Evolutionary conservation across 2,888 invertebrate species (phyloP).

Genomic region (Prenolepis imparis): DNA sequence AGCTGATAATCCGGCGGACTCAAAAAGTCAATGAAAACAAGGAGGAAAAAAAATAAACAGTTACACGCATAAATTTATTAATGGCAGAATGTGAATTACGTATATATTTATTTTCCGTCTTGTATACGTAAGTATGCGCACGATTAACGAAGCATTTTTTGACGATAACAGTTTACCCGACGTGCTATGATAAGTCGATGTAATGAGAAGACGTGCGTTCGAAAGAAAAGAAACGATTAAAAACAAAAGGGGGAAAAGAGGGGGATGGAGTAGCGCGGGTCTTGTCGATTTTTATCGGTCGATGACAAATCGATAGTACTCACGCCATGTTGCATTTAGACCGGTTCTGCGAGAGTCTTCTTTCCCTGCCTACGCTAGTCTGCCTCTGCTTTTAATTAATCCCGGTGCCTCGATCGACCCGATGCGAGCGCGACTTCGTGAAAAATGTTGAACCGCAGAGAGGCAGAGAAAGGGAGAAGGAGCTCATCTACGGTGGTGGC

Average conservation of each 20-base stretch:
- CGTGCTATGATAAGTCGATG: neutral
- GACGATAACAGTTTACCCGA: slow-evolving; percentile 25
- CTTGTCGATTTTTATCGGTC: slow-evolving; percentile 53
- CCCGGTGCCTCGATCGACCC: slow-evolving; percentile 11
- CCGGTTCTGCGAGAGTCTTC: slow-evolving; percentile 59
- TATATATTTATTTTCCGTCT: neutral
- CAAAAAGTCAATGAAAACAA: neutral
- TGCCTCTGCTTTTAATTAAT: slow-evolving; percentile 64
- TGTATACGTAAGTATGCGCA: slow-evolving; percentile 13
- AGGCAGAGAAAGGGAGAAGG: neutral
- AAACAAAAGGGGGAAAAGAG: neutral
- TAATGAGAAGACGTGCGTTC: slow-evolving; percentile 12
- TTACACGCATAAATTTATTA: neutral
- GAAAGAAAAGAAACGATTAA: slow-evolving; percentile 5
- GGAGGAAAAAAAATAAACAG: neutral
- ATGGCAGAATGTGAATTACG: neutral
- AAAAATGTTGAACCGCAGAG: neutral
- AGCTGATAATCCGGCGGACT: neutral
- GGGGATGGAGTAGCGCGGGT: slow-evolving; percentile 13
- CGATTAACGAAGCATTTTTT: slow-evolving; percentile 13
- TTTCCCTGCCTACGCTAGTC: slow-evolving; percentile 21
- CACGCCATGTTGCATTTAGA: slow-evolving; percentile 64
- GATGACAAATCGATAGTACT: slow-evolving; percentile 68
- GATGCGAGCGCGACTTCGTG: neutral
- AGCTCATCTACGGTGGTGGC: neutral